Conservation (phyloP, 2,113 vertebrate genomes). For the Sylvietta virens region DNA sequence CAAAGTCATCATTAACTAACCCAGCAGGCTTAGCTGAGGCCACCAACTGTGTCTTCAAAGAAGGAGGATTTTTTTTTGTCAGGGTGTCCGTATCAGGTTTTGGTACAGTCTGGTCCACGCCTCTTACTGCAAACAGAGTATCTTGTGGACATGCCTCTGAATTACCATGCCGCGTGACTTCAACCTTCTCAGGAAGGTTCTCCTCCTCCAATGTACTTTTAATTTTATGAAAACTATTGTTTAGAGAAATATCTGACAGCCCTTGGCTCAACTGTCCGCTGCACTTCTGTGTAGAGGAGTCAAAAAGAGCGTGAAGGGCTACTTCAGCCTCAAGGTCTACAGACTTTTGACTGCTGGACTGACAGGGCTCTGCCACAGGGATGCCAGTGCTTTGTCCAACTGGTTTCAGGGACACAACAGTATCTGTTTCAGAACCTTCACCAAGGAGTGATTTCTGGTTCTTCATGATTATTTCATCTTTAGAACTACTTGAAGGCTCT, state of each 20-base stretch:
- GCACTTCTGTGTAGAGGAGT: slow-evolving; percentile 84
- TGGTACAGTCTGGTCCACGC: not conserved
- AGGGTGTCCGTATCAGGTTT: not conserved
- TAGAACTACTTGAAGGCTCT: not conserved
- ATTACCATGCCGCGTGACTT: not conserved
- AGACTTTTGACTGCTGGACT: slow-evolving; percentile 25
- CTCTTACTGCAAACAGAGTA: not conserved
- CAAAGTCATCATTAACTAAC: slow-evolving; percentile 69
- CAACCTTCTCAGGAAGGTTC: not conserved
- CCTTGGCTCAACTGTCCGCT: slow-evolving; percentile 79
- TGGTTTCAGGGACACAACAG: slow-evolving; percentile 6
- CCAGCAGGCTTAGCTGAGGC: not conserved
- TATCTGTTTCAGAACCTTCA: slow-evolving; percentile 8
- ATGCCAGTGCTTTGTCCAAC: slow-evolving; percentile 30
- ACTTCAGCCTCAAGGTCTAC: slow-evolving; percentile 75
- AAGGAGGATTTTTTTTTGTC: not conserved
- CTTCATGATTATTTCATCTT: not conserved
- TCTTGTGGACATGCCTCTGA: not conserved
- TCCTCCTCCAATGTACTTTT: slow-evolving; percentile 22
- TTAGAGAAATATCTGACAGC: slow-evolving; percentile 45
- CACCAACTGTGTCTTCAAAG: not conserved
- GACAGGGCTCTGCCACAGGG: not conserved
- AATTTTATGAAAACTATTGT: slow-evolving; percentile 5
- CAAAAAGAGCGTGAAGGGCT: slow-evolving; percentile 86
- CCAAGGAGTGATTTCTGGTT: not conserved